Evolutionary conservation across 1,140 invertebrate genomes (phyloP).

Genomic region (Vollenhovia emeryi): DNA sequence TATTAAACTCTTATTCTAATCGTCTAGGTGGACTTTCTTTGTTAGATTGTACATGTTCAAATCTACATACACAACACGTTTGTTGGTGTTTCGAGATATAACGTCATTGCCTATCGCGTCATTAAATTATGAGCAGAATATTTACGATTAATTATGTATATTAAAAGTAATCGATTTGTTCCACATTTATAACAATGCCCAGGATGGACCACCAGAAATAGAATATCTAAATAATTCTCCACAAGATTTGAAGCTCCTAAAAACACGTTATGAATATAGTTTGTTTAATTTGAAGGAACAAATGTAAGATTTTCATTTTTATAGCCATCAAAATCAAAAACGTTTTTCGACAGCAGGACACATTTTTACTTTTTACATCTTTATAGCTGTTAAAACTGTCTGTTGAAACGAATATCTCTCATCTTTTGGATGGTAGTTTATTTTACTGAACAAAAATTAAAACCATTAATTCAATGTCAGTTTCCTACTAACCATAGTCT

Average conservation of each 20-base stretch:
- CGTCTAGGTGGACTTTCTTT: slow-evolving; percentile 42
- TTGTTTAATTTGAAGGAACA: not conserved
- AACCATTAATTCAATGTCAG: not conserved
- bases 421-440: not conserved
- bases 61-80: slow-evolving; percentile 66
- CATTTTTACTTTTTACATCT: not conserved
- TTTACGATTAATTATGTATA: not conserved
- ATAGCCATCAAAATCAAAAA: not conserved
- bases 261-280: not conserved
- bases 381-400: not conserved
- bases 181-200: not conserved
- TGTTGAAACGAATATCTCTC: not conserved
- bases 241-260: not conserved
- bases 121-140: slow-evolving; percentile 12
- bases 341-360: not conserved
- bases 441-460: not conserved
- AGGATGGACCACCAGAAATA: not conserved
- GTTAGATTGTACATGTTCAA: slow-evolving; percentile 48
- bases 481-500: not conserved
- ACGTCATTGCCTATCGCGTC: not conserved
- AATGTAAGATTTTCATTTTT: not conserved
- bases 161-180: slow-evolving; percentile 1
- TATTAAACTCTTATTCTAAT: slow-evolving; percentile 44
- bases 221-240: not conserved
- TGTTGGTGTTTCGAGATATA: slow-evolving; percentile 64